These are phyloP conservation scores for Peromyscus leucopus DNA, from an alignment of 2,113 vertebrate genomes.

Conservation along the genomic window DNA sequence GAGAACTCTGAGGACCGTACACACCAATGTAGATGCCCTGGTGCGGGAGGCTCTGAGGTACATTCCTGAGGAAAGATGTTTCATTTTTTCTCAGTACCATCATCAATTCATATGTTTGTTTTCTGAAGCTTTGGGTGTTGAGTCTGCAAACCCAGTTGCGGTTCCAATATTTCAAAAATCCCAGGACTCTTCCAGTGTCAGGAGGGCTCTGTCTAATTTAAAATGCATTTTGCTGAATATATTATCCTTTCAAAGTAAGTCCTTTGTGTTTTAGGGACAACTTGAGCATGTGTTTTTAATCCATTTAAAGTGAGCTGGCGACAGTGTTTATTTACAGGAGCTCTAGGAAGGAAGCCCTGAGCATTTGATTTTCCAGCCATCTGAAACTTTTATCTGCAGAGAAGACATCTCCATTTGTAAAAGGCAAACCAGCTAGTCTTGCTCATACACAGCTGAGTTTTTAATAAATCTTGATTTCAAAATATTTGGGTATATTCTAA, in stretches of 20 bases:
- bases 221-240: constrained; percentile 58
- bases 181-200: background rate
- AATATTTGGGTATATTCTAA: constrained; percentile 54
- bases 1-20: background rate
- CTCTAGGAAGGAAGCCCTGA: constrained; percentile 46
- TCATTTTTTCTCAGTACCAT: background rate
- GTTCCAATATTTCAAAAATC: constrained; percentile 40
- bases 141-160: constrained; percentile 37
- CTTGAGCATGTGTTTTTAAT: constrained; percentile 72
- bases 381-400: constrained; percentile 70
- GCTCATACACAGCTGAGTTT: background rate
- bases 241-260: constrained; percentile 69
- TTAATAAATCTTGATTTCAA: constrained; percentile 62
- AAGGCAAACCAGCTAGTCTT: constrained; percentile 12
- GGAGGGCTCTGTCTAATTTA: constrained; percentile 22
- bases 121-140: background rate
- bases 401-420: constrained; percentile 55
- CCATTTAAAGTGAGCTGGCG: constrained; percentile 62
- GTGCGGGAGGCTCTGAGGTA: background rate
- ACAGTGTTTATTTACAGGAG: constrained; percentile 72
- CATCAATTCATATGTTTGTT: background rate
- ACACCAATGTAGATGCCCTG: background rate
- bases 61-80: background rate
- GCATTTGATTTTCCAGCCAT: constrained; percentile 62
- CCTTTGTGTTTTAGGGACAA: constrained; percentile 64